Percentiles rank a stretch among this genome's conserved stretches.
Conservation (phyloP, 2,113 vertebrate species). For the Hemibagrus wyckioides region DNA sequence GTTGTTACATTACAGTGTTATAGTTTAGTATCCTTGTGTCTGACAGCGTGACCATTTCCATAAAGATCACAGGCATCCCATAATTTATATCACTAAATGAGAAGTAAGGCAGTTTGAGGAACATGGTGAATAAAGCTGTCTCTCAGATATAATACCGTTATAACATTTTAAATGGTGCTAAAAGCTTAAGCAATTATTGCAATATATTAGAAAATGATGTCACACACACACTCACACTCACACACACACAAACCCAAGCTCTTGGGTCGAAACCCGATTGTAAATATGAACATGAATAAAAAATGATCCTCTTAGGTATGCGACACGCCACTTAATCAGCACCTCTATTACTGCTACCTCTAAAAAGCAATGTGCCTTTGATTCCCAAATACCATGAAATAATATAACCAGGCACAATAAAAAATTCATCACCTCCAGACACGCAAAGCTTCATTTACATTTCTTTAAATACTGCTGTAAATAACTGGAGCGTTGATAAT, state of each 20-base stretch:
- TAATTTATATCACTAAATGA: background rate
- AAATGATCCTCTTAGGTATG: conserved; percentile 49
- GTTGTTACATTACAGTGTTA: too few species aligned
- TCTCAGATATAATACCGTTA: background rate
- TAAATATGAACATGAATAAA: conserved; percentile 37
- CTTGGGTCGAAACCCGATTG: background rate
- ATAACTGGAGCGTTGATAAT: conserved; percentile 65
- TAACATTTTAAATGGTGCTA: background rate
- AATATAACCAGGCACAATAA: conserved; percentile 60
- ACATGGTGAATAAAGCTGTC: background rate
- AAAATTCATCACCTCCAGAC: conserved; percentile 64
- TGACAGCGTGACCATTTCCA: background rate
- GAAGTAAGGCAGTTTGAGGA: background rate
- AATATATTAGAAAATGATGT: background rate
- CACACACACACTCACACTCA: background rate
- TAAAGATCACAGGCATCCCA: background rate
- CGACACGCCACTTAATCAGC: conserved; percentile 36
- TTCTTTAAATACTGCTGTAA: conserved; percentile 62
- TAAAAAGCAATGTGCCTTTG: conserved; percentile 53
- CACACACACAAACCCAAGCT: background rate
- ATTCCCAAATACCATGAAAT: conserved; percentile 66
- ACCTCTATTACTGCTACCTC: conserved; percentile 43
- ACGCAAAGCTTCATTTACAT: conserved; percentile 61
- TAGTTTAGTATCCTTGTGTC: background rate
- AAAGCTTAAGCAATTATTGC: background rate